A percentile compares a stretch with the other conserved stretches of the same genome.
These are phyloP conservation scores for Oryctolagus cuniculus DNA, from an alignment of 2,113 vertebrate genomes.

Conservation along the genomic window DNA sequence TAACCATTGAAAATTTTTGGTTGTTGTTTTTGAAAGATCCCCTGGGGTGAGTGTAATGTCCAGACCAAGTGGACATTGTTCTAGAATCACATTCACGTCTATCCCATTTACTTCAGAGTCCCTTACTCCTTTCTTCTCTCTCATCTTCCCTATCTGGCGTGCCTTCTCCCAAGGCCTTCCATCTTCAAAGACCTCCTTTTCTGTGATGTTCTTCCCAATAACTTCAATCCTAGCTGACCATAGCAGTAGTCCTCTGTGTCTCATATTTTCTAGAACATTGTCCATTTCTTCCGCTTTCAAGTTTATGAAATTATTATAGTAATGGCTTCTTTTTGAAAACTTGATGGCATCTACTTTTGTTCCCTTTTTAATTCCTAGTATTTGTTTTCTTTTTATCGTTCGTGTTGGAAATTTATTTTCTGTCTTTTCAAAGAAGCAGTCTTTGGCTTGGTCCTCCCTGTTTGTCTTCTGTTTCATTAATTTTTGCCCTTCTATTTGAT, in stretches of 20 bases:
- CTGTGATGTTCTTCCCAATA: background rate
- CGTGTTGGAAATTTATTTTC: slow-evolving; percentile 9
- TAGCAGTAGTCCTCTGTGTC: background rate
- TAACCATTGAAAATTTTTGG: background rate
- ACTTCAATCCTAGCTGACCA: background rate
- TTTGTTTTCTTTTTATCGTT: background rate
- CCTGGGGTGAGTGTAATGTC: background rate
- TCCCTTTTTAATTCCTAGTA: background rate
- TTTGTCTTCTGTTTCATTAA: background rate
- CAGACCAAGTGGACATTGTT: background rate
- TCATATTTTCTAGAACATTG: slow-evolving; percentile 5
- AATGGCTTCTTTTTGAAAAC: slow-evolving; percentile 25
- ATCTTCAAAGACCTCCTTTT: slow-evolving; percentile 22
- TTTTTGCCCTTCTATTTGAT: background rate
- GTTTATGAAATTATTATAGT: slow-evolving; percentile 10
- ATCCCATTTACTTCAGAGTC: background rate
- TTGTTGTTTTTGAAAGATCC: background rate
- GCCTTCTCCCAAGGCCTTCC: background rate
- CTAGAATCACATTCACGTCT: background rate
- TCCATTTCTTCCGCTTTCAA: slow-evolving; percentile 44
- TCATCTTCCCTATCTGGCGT: background rate
- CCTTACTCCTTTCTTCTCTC: background rate
- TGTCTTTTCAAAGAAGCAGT: background rate
- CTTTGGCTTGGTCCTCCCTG: background rate
- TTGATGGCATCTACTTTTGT: slow-evolving; percentile 7